Conservation (phyloP, 2,797 vertebrate species). For the Eulemur rubriventer region DNA sequence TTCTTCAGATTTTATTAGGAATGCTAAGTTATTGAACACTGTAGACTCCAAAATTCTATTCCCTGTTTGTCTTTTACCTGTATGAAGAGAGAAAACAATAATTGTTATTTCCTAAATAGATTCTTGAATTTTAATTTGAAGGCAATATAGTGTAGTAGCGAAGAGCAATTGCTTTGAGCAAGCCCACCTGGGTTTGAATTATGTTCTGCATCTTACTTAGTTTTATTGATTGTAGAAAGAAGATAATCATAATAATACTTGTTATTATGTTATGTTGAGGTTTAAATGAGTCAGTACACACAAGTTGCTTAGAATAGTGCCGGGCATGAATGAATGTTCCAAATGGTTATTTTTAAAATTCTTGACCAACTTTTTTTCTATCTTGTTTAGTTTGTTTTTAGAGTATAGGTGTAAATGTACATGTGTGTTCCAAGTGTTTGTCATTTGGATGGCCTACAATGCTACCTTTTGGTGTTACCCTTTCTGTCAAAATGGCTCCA, state of each 20-base stretch:
- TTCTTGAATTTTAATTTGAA: slow-evolving; percentile 34
- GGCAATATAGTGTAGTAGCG: background rate
- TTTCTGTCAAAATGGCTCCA: background rate
- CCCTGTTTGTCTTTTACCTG: slow-evolving; percentile 62
- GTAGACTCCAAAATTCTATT: background rate
- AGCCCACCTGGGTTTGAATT: background rate
- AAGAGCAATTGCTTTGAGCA: background rate
- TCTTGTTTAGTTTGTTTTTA: background rate
- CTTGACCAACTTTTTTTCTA: background rate
- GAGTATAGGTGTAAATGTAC: background rate
- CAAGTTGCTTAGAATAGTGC: background rate
- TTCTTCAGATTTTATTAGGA: slow-evolving; percentile 35
- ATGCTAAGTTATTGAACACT: background rate
- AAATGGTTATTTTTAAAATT: background rate
- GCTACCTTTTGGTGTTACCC: background rate
- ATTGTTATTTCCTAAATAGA: background rate
- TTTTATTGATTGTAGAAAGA: slow-evolving; percentile 9
- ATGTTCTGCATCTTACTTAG: background rate
- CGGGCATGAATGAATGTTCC: background rate
- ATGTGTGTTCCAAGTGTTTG: background rate
- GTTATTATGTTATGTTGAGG: background rate
- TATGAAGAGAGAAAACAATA: slow-evolving; percentile 34
- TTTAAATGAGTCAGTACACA: background rate
- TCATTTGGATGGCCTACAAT: background rate
- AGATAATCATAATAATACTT: background rate